Evolutionary conservation across 2,113 vertebrate genomes (phyloP).

Genomic region (Ptilonorhynchus violaceus): DNA sequence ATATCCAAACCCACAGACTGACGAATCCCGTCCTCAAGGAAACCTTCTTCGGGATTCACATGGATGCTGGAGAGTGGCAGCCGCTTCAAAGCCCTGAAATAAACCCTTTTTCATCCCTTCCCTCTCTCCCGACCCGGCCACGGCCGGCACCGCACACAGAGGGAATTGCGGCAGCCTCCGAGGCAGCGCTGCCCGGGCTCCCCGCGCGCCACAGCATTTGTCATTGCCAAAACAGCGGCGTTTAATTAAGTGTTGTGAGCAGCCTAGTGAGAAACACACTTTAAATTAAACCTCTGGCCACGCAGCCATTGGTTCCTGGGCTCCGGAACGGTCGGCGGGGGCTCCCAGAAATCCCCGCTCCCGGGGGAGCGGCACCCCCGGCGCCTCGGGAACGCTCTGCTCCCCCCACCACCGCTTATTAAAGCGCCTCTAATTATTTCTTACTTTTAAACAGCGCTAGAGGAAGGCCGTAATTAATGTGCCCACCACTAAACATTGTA

Average conservation of each 20-base stretch:
- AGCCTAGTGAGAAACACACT: constrained; percentile 99
- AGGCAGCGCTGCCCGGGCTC: constrained; percentile 86
- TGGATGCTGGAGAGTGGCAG: constrained; percentile 3
- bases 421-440: constrained; percentile 87
- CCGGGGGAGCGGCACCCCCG: constrained; percentile 87
- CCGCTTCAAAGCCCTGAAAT: constrained; percentile 73
- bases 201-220: constrained; percentile 92
- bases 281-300: constrained; percentile 97
- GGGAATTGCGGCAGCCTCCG: constrained; percentile 91
- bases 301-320: constrained; percentile 95
- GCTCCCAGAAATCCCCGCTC: constrained; percentile 88
- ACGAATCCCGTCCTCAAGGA: neutral
- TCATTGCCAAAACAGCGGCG: constrained; percentile 99
- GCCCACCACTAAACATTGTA: constrained; percentile 87
- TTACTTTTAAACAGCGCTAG: constrained; percentile 81
- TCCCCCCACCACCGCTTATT: constrained; percentile 82
- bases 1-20: neutral
- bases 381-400: constrained; percentile 87
- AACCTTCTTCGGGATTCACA: neutral
- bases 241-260: constrained; percentile 99
- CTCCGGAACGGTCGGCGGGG: constrained; percentile 93
- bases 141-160: constrained; percentile 85
- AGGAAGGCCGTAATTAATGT: constrained; percentile 93
- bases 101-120: constrained; percentile 84
- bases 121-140: constrained; percentile 87